These are phyloP conservation scores for Archips xylosteana DNA, from an alignment of 2,888 invertebrate genomes.

Conservation along the genomic window DNA sequence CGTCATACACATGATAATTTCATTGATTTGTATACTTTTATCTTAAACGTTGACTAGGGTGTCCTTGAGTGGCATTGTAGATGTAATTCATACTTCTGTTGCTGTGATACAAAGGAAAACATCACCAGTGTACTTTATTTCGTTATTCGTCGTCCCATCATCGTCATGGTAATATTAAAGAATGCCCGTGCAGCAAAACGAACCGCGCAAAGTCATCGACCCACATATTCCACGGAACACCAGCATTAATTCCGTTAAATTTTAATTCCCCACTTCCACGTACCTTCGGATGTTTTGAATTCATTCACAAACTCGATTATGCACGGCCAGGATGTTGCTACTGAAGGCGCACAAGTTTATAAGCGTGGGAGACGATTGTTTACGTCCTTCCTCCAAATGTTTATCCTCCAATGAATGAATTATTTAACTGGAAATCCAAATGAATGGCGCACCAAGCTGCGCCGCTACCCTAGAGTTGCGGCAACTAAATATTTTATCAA, in stretches of 20 bases:
- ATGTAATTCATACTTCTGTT: not conserved
- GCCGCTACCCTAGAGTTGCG: slow-evolving; percentile 5
- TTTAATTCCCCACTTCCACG: slow-evolving; percentile 48
- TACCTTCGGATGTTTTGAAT: slow-evolving; percentile 56
- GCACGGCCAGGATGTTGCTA: slow-evolving; percentile 62
- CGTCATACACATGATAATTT: not conserved
- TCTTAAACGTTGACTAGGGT: not conserved
- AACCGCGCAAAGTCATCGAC: slow-evolving; percentile 17
- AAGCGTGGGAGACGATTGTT: slow-evolving; percentile 67
- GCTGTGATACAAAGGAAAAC: not conserved
- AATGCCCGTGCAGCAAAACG: not conserved
- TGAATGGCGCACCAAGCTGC: slow-evolving; percentile 14
- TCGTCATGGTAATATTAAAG: not conserved
- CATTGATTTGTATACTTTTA: not conserved
- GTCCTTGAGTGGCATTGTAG: not conserved
- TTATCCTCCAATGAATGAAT: slow-evolving; percentile 60
- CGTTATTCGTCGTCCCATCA: not conserved
- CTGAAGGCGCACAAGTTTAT: slow-evolving; percentile 56
- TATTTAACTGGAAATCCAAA: slow-evolving; percentile 36
- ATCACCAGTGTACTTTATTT: not conserved
- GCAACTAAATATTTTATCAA: not conserved
- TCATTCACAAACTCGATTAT: slow-evolving; percentile 37
- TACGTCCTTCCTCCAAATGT: slow-evolving; percentile 63
- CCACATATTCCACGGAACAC: slow-evolving; percentile 7
- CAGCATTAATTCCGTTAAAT: slow-evolving; percentile 27